Evolutionary conservation across 2,797 vertebrate species (phyloP).

Genomic region (Pelobates cultripes): DNA sequence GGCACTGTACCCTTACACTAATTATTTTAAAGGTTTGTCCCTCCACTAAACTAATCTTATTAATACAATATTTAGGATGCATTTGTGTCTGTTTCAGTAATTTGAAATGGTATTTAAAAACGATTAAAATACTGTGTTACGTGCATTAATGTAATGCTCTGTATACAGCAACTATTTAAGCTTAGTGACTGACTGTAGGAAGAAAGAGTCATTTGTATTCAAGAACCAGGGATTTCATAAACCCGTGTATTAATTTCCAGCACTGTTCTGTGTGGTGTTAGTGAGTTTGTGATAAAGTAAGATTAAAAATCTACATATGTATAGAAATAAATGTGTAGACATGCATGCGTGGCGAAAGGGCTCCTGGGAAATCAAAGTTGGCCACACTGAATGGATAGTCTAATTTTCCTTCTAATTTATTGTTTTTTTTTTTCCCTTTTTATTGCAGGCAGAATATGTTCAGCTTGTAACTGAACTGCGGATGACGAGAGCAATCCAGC

Average conservation of each 20-base stretch:
- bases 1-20: conserved; percentile 31
- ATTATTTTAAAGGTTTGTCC: conserved; percentile 1
- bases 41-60: conserved; percentile 9
- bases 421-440: conserved; percentile 35
- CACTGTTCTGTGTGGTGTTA: not conserved
- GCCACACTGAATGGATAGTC: not conserved
- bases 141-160: not conserved
- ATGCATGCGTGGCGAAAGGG: not conserved
- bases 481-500: conserved; percentile 98
- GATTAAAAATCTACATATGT: not conserved
- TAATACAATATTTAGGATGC: conserved; percentile 25
- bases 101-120: conserved; percentile 39
- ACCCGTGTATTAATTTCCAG: not conserved
- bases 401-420: not conserved
- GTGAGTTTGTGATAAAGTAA: not conserved
- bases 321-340: too few species aligned
- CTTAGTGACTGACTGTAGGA: not conserved
- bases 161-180: conserved; percentile 10
- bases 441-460: conserved; percentile 90
- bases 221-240: not conserved
- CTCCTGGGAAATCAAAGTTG: not conserved
- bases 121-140: conserved; percentile 33
- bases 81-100: conserved; percentile 42
- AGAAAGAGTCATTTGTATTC: not conserved
- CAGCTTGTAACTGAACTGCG: conserved; percentile 97